These are phyloP conservation scores for Cylas formicarius DNA, from an alignment of 1,140 invertebrate species.

Conservation along the genomic window DNA sequence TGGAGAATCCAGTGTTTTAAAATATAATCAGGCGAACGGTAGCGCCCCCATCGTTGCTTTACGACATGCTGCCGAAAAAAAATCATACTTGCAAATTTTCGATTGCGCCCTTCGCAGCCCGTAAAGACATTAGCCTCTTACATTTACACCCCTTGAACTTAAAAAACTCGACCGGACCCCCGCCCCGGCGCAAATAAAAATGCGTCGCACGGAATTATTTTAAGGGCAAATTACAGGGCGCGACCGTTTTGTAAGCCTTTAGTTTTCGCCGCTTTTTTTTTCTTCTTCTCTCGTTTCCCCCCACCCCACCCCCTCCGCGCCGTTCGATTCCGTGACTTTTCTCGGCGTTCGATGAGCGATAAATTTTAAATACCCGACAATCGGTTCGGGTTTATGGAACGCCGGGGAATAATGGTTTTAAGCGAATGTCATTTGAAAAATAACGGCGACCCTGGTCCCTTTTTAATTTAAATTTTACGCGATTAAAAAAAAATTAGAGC, in stretches of 20 bases:
- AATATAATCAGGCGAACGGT: constrained; percentile 39
- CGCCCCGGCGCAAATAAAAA: constrained; percentile 20
- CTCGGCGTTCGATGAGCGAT: too few species aligned
- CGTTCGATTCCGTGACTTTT: too few species aligned
- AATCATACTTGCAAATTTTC: constrained; percentile 44
- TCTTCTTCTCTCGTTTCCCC: not conserved
- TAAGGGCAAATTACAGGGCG: constrained; percentile 23
- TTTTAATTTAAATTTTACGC: too few species aligned
- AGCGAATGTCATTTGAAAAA: too few species aligned
- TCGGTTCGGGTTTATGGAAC: too few species aligned
- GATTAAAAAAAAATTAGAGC: too few species aligned
- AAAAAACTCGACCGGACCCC: constrained; percentile 19
- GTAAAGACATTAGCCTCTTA: constrained; percentile 43
- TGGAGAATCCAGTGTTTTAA: constrained; percentile 39
- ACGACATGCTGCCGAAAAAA: constrained; percentile 31
- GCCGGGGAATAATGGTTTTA: too few species aligned
- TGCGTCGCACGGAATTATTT: constrained; percentile 28
- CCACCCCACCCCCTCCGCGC: too few species aligned
- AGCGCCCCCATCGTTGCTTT: too few species aligned
- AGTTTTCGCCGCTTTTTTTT: constrained; percentile 13
- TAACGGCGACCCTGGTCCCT: too few species aligned
- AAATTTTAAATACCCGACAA: too few species aligned
- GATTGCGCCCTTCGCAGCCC: constrained; percentile 40
- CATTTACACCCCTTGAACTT: constrained; percentile 28
- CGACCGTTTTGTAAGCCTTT: constrained; percentile 18